Evolutionary conservation across 2,113 vertebrate genomes (phyloP).

Genomic region (Acrocephalus arundinaceus): DNA sequence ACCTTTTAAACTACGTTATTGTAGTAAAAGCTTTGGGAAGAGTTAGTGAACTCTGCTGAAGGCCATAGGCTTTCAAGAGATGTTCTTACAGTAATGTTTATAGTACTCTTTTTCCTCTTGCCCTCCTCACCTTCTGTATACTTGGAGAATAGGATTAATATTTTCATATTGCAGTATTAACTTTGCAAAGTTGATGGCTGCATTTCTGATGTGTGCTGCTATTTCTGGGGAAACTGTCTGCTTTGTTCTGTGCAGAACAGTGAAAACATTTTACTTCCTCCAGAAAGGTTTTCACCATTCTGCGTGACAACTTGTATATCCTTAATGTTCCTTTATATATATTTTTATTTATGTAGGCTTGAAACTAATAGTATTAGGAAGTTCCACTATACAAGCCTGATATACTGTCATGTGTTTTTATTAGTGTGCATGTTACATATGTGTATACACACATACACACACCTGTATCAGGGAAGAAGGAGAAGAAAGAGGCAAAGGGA

Average conservation of each 20-base stretch:
- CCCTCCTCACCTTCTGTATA: neutral
- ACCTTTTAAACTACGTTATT: neutral
- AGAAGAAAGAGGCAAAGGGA: neutral
- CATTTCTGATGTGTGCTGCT: neutral
- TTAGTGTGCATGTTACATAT: neutral
- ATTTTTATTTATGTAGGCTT: neutral
- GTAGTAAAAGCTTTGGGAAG: neutral
- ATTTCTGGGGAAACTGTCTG: neutral
- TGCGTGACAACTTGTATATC: neutral
- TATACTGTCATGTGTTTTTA: neutral
- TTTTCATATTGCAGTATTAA: neutral
- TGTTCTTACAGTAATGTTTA: constrained; percentile 1
- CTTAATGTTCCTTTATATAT: neutral
- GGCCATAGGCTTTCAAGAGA: neutral
- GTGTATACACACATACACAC: fast-evolving
- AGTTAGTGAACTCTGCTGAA: neutral
- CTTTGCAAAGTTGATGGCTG: neutral
- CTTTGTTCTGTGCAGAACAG: neutral
- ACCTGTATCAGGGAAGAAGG: neutral
- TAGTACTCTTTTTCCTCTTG: neutral
- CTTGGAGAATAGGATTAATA: neutral
- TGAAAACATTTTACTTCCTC: neutral
- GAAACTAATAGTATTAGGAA: neutral
- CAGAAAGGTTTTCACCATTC: neutral
- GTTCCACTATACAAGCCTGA: neutral